Evolutionary conservation across 2,888 invertebrate species (phyloP).

Genomic region (Callyntrura guangdongensis): DNA sequence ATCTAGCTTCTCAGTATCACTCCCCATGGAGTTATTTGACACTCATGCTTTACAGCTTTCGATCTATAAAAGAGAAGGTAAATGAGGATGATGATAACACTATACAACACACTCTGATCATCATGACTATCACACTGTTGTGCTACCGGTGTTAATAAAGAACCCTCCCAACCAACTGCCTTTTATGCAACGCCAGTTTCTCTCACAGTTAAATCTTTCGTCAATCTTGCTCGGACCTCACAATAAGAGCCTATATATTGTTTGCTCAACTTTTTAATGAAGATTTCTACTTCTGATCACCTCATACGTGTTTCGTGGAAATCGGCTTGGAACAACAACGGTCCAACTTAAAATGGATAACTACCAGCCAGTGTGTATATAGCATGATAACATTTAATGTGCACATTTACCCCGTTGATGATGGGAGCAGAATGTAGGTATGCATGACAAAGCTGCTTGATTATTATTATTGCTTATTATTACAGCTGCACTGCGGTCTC

Average conservation of each 20-base stretch:
- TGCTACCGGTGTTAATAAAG: conserved; percentile 10
- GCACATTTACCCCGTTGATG: conserved; percentile 31
- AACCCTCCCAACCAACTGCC: not conserved
- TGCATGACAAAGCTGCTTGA: not conserved
- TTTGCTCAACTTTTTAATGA: conserved; percentile 36
- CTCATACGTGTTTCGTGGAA: conserved; percentile 14
- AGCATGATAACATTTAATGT: not conserved
- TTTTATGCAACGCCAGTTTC: not conserved
- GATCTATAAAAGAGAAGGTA: not conserved
- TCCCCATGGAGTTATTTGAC: conserved; percentile 68
- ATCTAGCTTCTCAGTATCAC: conserved; percentile 42
- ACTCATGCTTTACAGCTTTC: conserved; percentile 51
- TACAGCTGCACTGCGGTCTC: conserved; percentile 56
- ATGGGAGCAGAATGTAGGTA: not conserved
- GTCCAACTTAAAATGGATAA: not conserved
- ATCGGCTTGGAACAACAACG: conserved; percentile 26
- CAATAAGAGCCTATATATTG: not conserved
- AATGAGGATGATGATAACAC: conserved; percentile 38
- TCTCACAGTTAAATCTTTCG: not conserved
- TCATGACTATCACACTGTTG: not conserved
- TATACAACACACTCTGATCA: conserved; percentile 17
- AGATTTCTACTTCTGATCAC: not conserved
- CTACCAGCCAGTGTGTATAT: not conserved
- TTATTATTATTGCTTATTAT: conserved; percentile 23
- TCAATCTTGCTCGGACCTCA: not conserved